phyloP scores from a whole-genome alignment of 1,140 invertebrate genomes.

The Drosophila nebulosa region DNA sequence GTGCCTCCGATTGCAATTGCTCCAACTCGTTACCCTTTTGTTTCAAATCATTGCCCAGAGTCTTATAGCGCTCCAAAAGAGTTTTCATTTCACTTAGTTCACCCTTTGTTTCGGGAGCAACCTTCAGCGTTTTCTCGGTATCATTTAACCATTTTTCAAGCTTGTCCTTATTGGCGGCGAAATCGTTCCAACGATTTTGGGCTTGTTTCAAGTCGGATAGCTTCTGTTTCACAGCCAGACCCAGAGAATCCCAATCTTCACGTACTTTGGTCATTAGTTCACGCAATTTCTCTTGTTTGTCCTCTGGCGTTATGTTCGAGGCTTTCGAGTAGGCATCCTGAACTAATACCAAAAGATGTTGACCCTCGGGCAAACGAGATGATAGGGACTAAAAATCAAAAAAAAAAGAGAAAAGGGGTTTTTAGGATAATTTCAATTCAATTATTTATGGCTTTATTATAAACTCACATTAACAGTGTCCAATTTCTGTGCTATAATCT shows the following conservation, averaged over 20 bases:
- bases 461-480: slow-evolving; percentile 86
- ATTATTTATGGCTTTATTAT: not conserved
- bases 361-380: slow-evolving; percentile 91
- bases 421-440: not conserved
- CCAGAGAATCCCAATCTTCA: slow-evolving; percentile 91
- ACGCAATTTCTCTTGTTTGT: slow-evolving; percentile 89
- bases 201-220: slow-evolving; percentile 89
- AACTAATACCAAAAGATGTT: slow-evolving; percentile 89
- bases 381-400: slow-evolving; percentile 83
- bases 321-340: slow-evolving; percentile 93
- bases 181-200: slow-evolving; percentile 91
- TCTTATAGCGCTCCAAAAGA: slow-evolving; percentile 91
- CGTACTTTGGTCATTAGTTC: slow-evolving; percentile 88
- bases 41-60: slow-evolving; percentile 88
- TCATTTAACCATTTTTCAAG: slow-evolving; percentile 88
- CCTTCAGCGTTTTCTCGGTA: slow-evolving; percentile 85
- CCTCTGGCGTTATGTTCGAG: slow-evolving; percentile 89
- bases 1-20: slow-evolving; percentile 86
- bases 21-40: slow-evolving; percentile 88
- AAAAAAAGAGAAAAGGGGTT: not conserved
- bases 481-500: slow-evolving; percentile 91
- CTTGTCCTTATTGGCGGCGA: slow-evolving; percentile 86
- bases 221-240: slow-evolving; percentile 89
- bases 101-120: slow-evolving; percentile 87
- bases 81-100: slow-evolving; percentile 96